phyloP scores from a whole-genome alignment of 2,888 invertebrate genomes.

The Polydrusus tereticollis region DNA sequence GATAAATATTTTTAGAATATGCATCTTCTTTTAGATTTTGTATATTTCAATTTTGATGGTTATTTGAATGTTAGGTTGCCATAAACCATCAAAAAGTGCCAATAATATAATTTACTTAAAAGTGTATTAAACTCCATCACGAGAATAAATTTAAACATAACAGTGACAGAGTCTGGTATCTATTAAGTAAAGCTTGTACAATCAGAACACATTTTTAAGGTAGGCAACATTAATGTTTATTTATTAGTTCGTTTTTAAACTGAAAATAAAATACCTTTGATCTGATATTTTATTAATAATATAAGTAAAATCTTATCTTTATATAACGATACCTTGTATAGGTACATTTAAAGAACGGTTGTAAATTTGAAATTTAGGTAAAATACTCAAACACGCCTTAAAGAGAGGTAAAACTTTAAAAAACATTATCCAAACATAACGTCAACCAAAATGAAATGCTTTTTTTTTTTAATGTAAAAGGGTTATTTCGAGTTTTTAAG shows the following conservation, averaged over 20 bases:
- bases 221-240: conserved; percentile 46
- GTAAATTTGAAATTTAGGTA: neutral
- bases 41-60: too few relatives aligned
- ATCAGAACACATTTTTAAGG: conserved; percentile 50
- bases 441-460: too few relatives aligned
- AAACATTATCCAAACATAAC: too few relatives aligned
- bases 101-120: conserved; percentile 33
- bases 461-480: neutral
- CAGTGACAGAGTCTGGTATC: neutral
- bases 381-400: too few relatives aligned
- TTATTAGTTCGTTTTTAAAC: conserved; percentile 25
- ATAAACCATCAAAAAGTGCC: conserved; percentile 48
- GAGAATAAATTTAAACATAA: neutral
- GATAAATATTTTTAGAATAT: too few relatives aligned
- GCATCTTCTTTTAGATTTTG: too few relatives aligned
- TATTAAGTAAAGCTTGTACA: conserved; percentile 50
- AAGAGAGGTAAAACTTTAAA: too few relatives aligned
- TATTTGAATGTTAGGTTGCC: neutral
- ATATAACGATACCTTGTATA: neutral
- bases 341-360: neutral
- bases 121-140: neutral
- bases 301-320: neutral
- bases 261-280: conserved; percentile 1
- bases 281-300: neutral
- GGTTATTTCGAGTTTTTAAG: neutral